Percentiles rank a stretch among this genome's conserved stretches.
Evolutionary conservation across 2,797 vertebrate genomes (phyloP).

Genomic region (Myoxocephalus aenaeus): DNA sequence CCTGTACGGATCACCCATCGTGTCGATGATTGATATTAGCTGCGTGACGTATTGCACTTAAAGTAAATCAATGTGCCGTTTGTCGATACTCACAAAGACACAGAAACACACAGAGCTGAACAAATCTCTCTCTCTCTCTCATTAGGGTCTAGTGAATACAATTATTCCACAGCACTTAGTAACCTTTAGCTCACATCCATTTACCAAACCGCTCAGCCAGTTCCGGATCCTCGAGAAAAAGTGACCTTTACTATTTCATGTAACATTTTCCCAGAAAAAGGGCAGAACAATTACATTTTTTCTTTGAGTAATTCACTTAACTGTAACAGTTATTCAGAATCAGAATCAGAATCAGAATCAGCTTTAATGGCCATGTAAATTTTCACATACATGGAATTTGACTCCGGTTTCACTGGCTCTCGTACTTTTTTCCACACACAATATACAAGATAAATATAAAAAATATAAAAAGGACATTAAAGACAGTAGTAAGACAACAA

Average conservation of each 20-base stretch:
- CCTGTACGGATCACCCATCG: constrained; percentile 34
- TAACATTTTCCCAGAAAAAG: constrained; percentile 10
- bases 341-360: too few species aligned
- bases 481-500: too few species aligned
- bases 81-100: constrained; percentile 41
- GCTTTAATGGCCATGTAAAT: too few species aligned
- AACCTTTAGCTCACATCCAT: constrained; percentile 41
- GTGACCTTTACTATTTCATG: constrained; percentile 28
- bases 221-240: not conserved
- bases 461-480: too few species aligned
- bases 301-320: constrained; percentile 17
- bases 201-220: constrained; percentile 22
- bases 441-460: too few species aligned
- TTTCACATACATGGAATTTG: too few species aligned
- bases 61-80: constrained; percentile 54
- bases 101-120: constrained; percentile 12
- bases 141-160: constrained; percentile 5
- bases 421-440: too few species aligned
- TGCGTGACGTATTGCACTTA: constrained; percentile 53
- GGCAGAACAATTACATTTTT: not conserved
- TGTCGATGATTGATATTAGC: constrained; percentile 61
- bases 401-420: too few species aligned
- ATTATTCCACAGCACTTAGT: constrained; percentile 40
- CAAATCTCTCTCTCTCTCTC: constrained; percentile 29
- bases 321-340: too few species aligned